These are phyloP conservation scores for Sanderia malayensis DNA, from an alignment of 30 jellyfish, hydroid and myxozoan species.

Conservation along the genomic window DNA sequence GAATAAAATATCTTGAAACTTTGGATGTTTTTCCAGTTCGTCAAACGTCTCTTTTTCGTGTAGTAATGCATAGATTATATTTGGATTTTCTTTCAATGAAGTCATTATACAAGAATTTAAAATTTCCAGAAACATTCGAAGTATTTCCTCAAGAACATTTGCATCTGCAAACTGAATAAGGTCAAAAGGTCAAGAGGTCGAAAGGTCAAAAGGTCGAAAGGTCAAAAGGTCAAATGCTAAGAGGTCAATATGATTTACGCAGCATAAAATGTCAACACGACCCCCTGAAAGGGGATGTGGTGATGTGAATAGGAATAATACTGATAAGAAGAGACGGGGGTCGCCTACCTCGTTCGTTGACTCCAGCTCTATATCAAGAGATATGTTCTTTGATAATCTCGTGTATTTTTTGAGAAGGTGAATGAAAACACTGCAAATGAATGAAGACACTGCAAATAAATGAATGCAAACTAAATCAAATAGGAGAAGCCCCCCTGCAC, in stretches of 20 bases:
- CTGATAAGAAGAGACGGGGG: neutral
- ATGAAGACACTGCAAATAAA: too few species aligned
- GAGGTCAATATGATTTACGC: neutral
- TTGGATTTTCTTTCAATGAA: slow-evolving; percentile 59
- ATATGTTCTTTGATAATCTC: slow-evolving; percentile 24
- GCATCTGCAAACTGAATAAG: slow-evolving; percentile 71
- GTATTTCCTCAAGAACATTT: slow-evolving; percentile 79
- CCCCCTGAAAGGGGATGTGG: too few species aligned
- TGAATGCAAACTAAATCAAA: too few species aligned
- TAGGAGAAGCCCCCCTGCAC: too few species aligned
- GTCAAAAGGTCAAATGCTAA: neutral
- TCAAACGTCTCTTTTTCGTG: slow-evolving; percentile 78
- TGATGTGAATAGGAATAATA: too few species aligned
- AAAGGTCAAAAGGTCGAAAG: neutral
- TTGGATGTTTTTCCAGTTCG: slow-evolving; percentile 41
- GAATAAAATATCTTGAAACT: slow-evolving; percentile 57
- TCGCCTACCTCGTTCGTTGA: slow-evolving; percentile 4
- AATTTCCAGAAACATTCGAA: slow-evolving; percentile 83
- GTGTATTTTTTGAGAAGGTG: slow-evolving; percentile 48
- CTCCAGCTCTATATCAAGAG: neutral
- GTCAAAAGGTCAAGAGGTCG: neutral
- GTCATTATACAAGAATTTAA: slow-evolving; percentile 67
- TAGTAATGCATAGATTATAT: slow-evolving; percentile 65
- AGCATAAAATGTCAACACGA: too few species aligned
- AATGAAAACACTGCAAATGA: slow-evolving; percentile 40